Evolutionary conservation across 2,888 invertebrate genomes (phyloP).

Genomic region (Melolontha melolontha): DNA sequence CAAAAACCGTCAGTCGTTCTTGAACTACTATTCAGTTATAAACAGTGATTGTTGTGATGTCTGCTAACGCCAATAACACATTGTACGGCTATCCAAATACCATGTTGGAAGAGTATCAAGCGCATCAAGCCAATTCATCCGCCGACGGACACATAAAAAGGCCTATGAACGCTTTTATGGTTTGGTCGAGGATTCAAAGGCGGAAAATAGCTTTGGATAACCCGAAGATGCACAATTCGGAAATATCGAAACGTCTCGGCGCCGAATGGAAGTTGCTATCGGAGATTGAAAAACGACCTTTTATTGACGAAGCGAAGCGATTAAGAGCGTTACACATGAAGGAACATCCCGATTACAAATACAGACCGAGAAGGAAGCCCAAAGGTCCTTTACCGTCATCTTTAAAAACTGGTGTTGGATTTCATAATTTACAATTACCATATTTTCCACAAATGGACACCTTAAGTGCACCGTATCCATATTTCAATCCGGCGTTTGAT

Average conservation of each 20-base stretch:
- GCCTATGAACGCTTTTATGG: slow-evolving; percentile 99
- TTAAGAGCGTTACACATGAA: slow-evolving; percentile 95
- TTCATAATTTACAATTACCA: slow-evolving; percentile 74
- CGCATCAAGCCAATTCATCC: slow-evolving; percentile 34
- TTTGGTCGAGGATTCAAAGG: slow-evolving; percentile 92
- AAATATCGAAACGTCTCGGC: slow-evolving; percentile 90
- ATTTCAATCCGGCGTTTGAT: slow-evolving; percentile 80
- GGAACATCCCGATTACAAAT: slow-evolving; percentile 95
- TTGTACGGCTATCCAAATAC: slow-evolving; percentile 48
- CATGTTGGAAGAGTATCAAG: slow-evolving; percentile 61
- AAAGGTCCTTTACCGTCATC: slow-evolving; percentile 78
- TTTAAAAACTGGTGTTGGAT: slow-evolving; percentile 63
- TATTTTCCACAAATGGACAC: slow-evolving; percentile 74
- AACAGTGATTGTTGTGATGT: slow-evolving; percentile 39
- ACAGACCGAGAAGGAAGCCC: slow-evolving; percentile 90
- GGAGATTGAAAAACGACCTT: slow-evolving; percentile 95
- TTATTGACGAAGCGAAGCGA: slow-evolving; percentile 97
- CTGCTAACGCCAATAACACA: slow-evolving; percentile 38
- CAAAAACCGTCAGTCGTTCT: slow-evolving; percentile 55
- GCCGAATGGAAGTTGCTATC: slow-evolving; percentile 96
- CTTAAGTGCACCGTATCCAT: slow-evolving; percentile 74
- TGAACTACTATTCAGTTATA: slow-evolving; percentile 48
- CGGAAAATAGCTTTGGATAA: slow-evolving; percentile 94
- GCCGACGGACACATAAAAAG: slow-evolving; percentile 88
- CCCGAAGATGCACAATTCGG: slow-evolving; percentile 92